Percentiles rank a stretch among this genome's conserved stretches.
Evolutionary conservation across 2,888 invertebrate genomes (phyloP).

Genomic region (Hedychridium roseum): DNA sequence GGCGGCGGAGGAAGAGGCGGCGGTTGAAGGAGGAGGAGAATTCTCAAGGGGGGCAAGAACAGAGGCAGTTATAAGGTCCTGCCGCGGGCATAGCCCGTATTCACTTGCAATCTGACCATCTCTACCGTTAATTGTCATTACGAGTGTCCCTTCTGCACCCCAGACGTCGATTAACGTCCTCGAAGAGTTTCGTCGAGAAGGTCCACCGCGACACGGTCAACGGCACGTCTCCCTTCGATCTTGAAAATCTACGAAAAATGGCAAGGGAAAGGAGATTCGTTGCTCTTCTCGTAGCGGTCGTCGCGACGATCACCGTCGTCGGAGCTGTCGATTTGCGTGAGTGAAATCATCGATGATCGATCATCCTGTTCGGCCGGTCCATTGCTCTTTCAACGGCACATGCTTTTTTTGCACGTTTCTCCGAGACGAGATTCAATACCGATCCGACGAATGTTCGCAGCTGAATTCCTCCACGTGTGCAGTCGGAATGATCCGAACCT

Average conservation of each 20-base stretch:
- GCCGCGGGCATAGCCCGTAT: constrained; percentile 37
- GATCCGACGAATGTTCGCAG: no score
- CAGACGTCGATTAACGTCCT: background rate
- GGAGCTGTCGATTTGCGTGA: constrained; percentile 48
- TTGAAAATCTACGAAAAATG: no score
- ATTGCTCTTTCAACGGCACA: no score
- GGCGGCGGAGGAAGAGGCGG: no score
- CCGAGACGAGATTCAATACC: no score
- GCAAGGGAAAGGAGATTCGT: no score
- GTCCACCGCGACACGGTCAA: no score
- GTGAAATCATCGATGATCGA: constrained; percentile 20
- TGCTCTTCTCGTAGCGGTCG: constrained; percentile 14
- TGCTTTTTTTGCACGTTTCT: no score
- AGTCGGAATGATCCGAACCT: constrained; percentile 68
- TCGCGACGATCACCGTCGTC: constrained; percentile 7
- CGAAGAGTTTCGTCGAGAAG: no score
- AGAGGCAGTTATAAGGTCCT: constrained; percentile 49
- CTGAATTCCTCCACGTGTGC: constrained; percentile 69
- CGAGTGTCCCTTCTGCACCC: background rate
- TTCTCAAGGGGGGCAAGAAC: constrained; percentile 37
- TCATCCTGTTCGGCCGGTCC: background rate
- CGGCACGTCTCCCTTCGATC: no score
- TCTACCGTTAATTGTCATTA: constrained; percentile 32
- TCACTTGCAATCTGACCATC: constrained; percentile 51
- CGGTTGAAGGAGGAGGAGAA: no score